Evolutionary conservation across 2,888 invertebrate genomes (phyloP).

Genomic region (Crossocerus cetratus): DNA sequence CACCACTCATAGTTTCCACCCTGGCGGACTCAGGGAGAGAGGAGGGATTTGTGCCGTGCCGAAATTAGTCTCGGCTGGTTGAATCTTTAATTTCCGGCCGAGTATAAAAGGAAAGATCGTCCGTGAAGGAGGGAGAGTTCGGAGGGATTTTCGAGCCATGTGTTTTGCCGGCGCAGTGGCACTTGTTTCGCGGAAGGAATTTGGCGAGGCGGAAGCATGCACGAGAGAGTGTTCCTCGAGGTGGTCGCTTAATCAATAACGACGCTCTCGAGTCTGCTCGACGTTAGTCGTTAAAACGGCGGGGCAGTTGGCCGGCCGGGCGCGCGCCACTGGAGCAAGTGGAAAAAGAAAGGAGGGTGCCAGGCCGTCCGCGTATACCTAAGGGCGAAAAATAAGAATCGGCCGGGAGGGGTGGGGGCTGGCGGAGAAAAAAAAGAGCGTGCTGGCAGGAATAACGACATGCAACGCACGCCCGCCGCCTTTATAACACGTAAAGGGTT

Average conservation of each 20-base stretch:
- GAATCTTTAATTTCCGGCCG: conserved; percentile 74
- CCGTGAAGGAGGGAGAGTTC: conserved; percentile 41
- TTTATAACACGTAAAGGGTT: conserved; percentile 63
- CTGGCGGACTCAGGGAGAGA: no score
- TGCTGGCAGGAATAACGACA: conserved; percentile 38
- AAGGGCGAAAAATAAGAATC: conserved; percentile 37
- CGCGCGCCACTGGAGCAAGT: conserved; percentile 10
- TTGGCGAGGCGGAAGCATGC: conserved; percentile 47
- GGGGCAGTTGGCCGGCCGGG: conserved; percentile 8
- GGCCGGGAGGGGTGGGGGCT: conserved; percentile 7
- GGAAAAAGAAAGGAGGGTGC: conserved; percentile 11
- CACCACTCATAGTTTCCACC: conserved; percentile 14
- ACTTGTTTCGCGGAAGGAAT: conserved; percentile 42
- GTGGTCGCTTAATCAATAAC: conserved; percentile 66
- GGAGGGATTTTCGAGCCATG: conserved; percentile 57
- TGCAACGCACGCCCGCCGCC: conserved; percentile 52
- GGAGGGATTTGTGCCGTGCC: conserved; percentile 54
- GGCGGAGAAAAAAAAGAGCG: background rate
- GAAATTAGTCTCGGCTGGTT: conserved; percentile 71
- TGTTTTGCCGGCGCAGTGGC: conserved; percentile 39
- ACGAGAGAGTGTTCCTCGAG: conserved; percentile 39
- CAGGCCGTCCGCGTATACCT: conserved; percentile 1
- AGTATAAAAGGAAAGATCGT: conserved; percentile 34
- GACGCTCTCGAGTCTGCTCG: conserved; percentile 56
- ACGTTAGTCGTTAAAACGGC: conserved; percentile 49